Evolutionary conservation across 2,797 vertebrate species (phyloP), one percentile per base, ranked within the genome.

Genomic region (Moxostoma hubbsi): DNA sequence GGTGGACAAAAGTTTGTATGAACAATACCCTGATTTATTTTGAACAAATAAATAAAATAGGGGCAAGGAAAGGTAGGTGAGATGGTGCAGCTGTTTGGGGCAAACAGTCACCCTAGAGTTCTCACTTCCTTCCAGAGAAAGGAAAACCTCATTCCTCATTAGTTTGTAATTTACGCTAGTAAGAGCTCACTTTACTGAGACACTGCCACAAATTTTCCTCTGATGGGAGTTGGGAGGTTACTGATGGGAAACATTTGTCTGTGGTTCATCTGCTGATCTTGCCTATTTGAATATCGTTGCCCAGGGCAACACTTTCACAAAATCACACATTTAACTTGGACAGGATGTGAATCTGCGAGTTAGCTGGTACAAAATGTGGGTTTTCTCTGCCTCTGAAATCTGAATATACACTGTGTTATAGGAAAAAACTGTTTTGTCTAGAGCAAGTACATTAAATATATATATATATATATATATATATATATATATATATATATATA

Each of bases 1-100:
- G 36, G 58, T 51, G 2, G 24, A 24, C 24, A 53, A 47, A 68
- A 77, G 55, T 68, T 77, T 55, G 68, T 63, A 36, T 63, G 59
- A 79, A 79, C 66, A 71, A 54, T 46, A 63, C 55, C 47, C 57
- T 16, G 47, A n/a, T 77, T 77, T 70, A 71, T 70, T 70, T 79
- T 18, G 49, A 64, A 63, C 36, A 62, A 64, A 58, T 47, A 67
- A 79, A 63, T 49, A 78, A 55, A 78, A 24, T 69, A 18, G 10
- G 53, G 74, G 62, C 51, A 43, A 64, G 61, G 50, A 74, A 54
- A 74, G 61, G 55, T 51, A 54, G 72, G 59, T 76, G 63, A 55
- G 11, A 18, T 62, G 24, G 24, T 24, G 15, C 57, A 70, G 47
- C 57, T 61, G 75, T 50, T 65, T 53, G 57, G 57, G 66, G 75